A percentile compares a stretch with the other conserved stretches of the same genome.
These are phyloP conservation scores for Aplochiton taeniatus DNA, from an alignment of 2,797 vertebrate species.

Conservation along the genomic window DNA sequence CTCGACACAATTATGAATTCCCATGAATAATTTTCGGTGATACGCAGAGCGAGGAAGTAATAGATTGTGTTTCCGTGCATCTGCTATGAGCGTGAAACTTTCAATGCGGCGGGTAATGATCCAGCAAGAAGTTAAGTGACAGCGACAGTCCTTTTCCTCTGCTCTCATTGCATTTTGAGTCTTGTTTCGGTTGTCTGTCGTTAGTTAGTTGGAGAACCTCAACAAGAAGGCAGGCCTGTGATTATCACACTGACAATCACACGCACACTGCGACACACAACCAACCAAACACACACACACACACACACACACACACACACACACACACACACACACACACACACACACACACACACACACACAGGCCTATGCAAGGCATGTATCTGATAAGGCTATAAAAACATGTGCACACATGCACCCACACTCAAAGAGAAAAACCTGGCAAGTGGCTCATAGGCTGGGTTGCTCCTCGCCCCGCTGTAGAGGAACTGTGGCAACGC, in stretches of 20 bases:
- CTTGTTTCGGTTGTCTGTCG: constrained; percentile 4
- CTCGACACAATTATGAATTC: constrained; percentile 40
- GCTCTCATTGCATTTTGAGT: constrained; percentile 27
- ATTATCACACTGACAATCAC: not conserved
- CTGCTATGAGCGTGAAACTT: constrained; percentile 15
- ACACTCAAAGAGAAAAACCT: constrained; percentile 61
- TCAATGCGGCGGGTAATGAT: constrained; percentile 40
- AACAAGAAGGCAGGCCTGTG: not conserved
- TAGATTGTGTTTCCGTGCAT: constrained; percentile 39
- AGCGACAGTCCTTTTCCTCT: constrained; percentile 16
- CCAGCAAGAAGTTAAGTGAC: constrained; percentile 22
- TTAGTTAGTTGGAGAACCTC: not conserved
- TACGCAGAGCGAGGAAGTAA: constrained; percentile 39
- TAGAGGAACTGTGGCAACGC: constrained; percentile 34
- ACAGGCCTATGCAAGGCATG: constrained; percentile 6
- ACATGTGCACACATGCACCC: not conserved
- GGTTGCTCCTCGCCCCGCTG: constrained; percentile 24
- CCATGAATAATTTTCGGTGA: constrained; percentile 44
- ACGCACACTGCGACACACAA: not conserved
- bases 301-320: constrained; percentile 5
- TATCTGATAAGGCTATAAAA: not conserved
- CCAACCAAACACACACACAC: constrained; percentile 27
- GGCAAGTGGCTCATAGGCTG: constrained; percentile 48
- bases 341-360: constrained; percentile 4
- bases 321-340: not conserved